Conservation (phyloP, 2,113 vertebrate species). For the Marmota monax region DNA sequence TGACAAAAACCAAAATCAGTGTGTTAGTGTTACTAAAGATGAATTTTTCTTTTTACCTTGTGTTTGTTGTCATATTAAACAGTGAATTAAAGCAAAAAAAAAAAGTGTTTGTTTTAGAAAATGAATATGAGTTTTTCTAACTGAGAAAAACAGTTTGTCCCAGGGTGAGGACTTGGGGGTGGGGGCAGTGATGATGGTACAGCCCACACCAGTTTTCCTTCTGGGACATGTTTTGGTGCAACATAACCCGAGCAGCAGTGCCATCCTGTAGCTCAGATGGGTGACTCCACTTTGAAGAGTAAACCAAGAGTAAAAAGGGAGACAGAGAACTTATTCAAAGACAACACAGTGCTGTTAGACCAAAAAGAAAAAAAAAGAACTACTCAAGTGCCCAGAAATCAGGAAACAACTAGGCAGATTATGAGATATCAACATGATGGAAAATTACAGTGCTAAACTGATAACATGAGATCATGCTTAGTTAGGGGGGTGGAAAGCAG, state of each 20-base stretch:
- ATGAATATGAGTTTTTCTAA: background rate
- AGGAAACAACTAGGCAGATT: background rate
- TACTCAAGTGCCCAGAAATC: background rate
- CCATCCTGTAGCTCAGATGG: background rate
- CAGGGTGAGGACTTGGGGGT: background rate
- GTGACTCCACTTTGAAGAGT: background rate
- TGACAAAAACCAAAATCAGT: background rate
- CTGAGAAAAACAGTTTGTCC: background rate
- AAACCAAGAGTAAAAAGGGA: background rate
- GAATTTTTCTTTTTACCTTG: background rate
- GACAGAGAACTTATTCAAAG: background rate
- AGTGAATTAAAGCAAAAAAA: background rate
- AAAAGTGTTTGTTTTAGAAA: too few species aligned
- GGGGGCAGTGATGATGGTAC: background rate
- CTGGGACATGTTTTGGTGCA: background rate
- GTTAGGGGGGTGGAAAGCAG: background rate
- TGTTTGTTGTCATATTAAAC: background rate
- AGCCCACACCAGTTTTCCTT: background rate
- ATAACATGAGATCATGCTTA: background rate
- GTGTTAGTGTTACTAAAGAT: too few species aligned
- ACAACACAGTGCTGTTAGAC: background rate
- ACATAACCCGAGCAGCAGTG: rapidly evolving
- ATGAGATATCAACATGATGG: background rate
- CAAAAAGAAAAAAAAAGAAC: background rate
- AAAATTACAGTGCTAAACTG: background rate